Base-by-base conservation (phyloP, 2,888 invertebrate species). In the Apodemia hepburni region DNA sequence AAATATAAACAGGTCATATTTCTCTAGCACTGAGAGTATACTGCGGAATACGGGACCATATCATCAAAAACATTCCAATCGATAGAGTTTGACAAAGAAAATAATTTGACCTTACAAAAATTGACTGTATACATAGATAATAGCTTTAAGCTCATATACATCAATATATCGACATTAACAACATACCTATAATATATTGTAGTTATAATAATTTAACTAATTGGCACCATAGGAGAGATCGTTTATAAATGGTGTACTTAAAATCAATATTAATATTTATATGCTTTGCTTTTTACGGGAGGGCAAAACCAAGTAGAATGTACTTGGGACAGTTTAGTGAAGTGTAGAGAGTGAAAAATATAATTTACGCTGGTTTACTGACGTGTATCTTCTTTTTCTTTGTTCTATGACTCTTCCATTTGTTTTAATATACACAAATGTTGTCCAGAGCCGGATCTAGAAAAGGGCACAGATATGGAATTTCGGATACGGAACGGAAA, bases 191-290 rank as follows among this genome's bases (percentile, higher is more conserved):
- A 58, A 35, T 58, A 29, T 11, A 58, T 15, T 42, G 42, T 42
- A 42, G 15, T 42, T 42, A 42, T 54, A 12, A 54, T 60, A 61
- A 62, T 61, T 64, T 57, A 65, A 59, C 64, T 71, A 71, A 70
- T 74, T 74, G 73, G 73, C 74, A 74, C 72, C 71, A 61, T 60
- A 64, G 68, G 71, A 72, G 73, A 72, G 70, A 69, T 70, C 69
- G 51, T 65, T 33, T 60, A 61, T 61, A 62, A 22, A 38, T 29
- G 17, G 35, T 29, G 45, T 18, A 60, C 57, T 58, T 47, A 58
- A 45, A 61, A 18, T 18, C 12, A 59, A 38, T 33, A 12, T 38
- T 38, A 38, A 38, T 15, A 38, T 38, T 38, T 38, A 38, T 38
- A 38, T 12, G 4, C 38, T 38, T 38, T 4, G 38, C 4, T 12